These are phyloP conservation scores for Meloidogyne chitwoodi DNA, from an alignment of 1,140 invertebrate genomes.

Conservation along the genomic window DNA sequence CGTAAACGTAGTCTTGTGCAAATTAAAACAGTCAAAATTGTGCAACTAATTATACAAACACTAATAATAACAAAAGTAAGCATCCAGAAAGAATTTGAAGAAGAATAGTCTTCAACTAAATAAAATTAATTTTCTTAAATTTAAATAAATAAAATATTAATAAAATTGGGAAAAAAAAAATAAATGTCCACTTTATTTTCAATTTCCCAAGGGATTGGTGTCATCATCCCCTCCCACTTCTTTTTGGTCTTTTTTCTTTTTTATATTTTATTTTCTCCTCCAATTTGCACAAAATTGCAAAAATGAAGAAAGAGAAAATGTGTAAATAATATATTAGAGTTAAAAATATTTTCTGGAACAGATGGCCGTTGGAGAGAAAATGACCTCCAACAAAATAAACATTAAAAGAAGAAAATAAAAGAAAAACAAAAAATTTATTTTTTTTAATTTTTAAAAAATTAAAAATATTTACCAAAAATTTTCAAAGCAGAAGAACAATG, in stretches of 20 bases:
- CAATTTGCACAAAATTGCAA: not conserved
- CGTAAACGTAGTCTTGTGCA: slow-evolving; percentile 10
- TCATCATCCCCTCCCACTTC: not conserved
- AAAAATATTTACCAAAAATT: slow-evolving; percentile 15
- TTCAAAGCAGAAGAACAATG: slow-evolving; percentile 21
- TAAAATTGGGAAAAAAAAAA: no score
- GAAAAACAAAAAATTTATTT: not conserved
- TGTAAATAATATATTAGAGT: not conserved
- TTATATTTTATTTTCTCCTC: not conserved
- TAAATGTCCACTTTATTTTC: no score
- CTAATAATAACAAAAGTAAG: slow-evolving; percentile 4
- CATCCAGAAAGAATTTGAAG: slow-evolving; percentile 4
- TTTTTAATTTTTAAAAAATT: no score
- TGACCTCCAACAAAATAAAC: not conserved
- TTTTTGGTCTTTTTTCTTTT: no score
- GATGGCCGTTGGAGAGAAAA: not conserved
- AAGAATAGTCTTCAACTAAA: slow-evolving; percentile 15
- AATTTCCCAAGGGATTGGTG: not conserved
- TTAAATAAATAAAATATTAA: no score
- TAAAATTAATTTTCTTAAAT: not conserved
- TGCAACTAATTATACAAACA: not conserved
- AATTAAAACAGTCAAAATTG: not conserved
- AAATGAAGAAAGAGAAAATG: not conserved
- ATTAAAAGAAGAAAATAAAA: not conserved
- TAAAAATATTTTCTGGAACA: not conserved